Evolutionary conservation across 1,140 invertebrate species (phyloP).

Genomic region (Aplysia californica): DNA sequence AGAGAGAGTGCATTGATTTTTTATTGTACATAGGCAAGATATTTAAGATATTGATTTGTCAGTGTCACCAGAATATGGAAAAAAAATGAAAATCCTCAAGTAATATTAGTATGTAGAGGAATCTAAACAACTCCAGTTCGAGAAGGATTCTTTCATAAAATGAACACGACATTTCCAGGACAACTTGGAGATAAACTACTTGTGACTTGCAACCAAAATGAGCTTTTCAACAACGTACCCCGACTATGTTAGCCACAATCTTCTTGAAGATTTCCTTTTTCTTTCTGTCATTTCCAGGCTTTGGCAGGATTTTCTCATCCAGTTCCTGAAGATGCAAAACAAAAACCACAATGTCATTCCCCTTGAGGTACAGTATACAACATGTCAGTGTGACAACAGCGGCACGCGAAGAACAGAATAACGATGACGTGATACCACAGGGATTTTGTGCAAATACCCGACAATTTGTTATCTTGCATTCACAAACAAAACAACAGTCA

Average conservation of each 20-base stretch:
- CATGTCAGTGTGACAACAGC: background rate
- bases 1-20: too few species aligned
- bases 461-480: background rate
- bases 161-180: background rate
- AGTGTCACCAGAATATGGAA: too few species aligned
- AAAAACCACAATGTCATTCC: too few species aligned
- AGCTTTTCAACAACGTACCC: too few species aligned
- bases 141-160: background rate
- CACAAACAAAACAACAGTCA: background rate
- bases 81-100: background rate
- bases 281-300: constrained; percentile 77
- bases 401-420: background rate
- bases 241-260: constrained; percentile 80
- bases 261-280: constrained; percentile 93
- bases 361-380: background rate
- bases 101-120: background rate
- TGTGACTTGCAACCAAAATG: too few species aligned
- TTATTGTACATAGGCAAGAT: too few species aligned
- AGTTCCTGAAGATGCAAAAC: constrained; percentile 71
- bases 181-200: constrained; percentile 21
- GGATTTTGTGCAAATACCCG: too few species aligned
- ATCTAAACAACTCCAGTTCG: background rate
- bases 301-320: constrained; percentile 79
- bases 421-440: too few species aligned
- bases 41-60: too few species aligned